Evolutionary conservation across 2,888 invertebrate species (phyloP).

Genomic region (Torymus auratus): DNA sequence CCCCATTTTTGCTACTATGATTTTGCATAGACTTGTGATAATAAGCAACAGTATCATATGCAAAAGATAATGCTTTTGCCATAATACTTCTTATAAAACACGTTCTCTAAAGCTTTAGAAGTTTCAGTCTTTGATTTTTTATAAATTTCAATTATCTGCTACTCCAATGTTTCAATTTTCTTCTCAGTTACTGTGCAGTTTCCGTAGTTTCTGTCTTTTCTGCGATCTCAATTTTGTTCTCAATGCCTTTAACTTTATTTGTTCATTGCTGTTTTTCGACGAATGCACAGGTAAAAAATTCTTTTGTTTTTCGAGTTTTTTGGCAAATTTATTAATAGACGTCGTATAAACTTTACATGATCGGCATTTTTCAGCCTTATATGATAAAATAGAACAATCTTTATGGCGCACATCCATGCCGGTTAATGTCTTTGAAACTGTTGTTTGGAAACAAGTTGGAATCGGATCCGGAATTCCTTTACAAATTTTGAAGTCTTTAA

Average conservation of each 20-base stretch:
- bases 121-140: too few species aligned
- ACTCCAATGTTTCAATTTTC: too few species aligned
- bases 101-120: too few species aligned
- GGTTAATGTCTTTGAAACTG: neutral
- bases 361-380: neutral
- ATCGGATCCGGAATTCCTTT: neutral
- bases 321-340: neutral
- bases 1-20: too few species aligned
- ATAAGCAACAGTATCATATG: too few species aligned
- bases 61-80: too few species aligned
- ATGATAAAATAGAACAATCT: neutral
- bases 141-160: too few species aligned
- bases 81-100: too few species aligned
- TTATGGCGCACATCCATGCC: conserved; percentile 1
- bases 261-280: neutral
- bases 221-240: neutral
- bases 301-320: too few species aligned
- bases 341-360: neutral
- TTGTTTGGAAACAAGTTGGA: neutral
- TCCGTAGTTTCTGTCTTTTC: neutral
- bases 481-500: neutral
- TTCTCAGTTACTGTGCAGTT: too few species aligned
- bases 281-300: too few species aligned
- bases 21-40: too few species aligned
- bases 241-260: neutral